A percentile compares a stretch with the other conserved stretches of the same genome.
Conservation (phyloP, 2,888 invertebrate genomes). For the Achlya flavicornis region DNA sequence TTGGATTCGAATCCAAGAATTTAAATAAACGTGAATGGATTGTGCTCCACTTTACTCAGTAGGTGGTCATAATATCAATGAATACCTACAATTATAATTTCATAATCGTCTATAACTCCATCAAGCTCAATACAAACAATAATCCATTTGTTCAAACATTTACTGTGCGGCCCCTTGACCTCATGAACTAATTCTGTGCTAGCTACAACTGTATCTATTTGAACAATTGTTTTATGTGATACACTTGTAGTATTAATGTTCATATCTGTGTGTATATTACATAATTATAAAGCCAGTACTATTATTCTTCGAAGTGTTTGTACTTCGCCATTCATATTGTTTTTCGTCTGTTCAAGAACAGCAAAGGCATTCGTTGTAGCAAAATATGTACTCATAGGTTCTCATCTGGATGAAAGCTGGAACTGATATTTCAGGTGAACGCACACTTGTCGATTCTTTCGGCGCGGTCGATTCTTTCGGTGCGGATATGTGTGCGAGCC, state of each 20-base stretch:
- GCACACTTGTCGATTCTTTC: too few relatives aligned
- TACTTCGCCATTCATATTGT: too few relatives aligned
- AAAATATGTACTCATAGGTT: too few relatives aligned
- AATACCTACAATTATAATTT: neutral
- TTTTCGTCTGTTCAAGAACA: too few relatives aligned
- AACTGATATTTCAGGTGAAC: too few relatives aligned
- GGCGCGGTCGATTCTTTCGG: too few relatives aligned
- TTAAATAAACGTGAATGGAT: neutral
- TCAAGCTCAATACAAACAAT: constrained; percentile 8
- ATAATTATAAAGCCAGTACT: neutral
- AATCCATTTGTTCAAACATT: constrained; percentile 16
- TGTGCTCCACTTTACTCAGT: constrained; percentile 1
- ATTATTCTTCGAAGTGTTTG: too few relatives aligned
- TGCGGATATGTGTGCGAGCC: too few relatives aligned
- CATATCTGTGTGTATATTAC: neutral
- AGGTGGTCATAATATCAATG: constrained; percentile 4
- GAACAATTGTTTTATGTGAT: constrained; percentile 6
- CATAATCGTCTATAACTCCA: constrained; percentile 13
- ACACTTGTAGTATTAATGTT: neutral
- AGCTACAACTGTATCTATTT: constrained; percentile 10
- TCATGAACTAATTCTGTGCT: constrained; percentile 22
- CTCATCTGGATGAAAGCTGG: too few relatives aligned
- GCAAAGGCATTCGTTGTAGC: too few relatives aligned
- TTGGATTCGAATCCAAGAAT: too few relatives aligned
- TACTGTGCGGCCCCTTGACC: constrained; percentile 21